Base-by-base conservation (phyloP, 2,797 vertebrate genomes). In the Choloepus didactylus region DNA sequence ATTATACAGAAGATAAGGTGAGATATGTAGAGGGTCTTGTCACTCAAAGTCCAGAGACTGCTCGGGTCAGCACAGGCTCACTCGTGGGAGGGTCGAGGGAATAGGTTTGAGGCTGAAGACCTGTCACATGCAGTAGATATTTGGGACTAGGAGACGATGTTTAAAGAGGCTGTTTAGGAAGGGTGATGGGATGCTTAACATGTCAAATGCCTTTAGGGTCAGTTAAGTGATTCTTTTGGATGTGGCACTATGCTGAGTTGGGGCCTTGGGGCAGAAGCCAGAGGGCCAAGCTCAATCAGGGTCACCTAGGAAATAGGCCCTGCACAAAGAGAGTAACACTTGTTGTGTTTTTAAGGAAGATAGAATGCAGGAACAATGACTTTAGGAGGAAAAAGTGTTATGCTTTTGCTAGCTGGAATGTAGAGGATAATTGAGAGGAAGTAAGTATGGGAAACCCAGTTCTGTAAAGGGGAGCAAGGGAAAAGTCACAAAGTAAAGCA, bases 271-370 rank as follows among this genome's bases (percentile, higher is more conserved):
- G 41, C 59, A 80, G n/a, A 69, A 95, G 66, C 41, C 18, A 51
- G 35, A 84, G 77, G 38, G 19, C 6, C 54, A 60, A 35, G 54
- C 41, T 75, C 56, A 9, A 18, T 77, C 44, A 35, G 44, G 38
- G 21, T 41, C 75, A 27, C 54, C 85, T 85, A 5, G 38, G 54
- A 72, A 89, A 70, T 25, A 10, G 19, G 80, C 25, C 46, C 35
- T 44, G 5, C 35, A 21, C 21, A 80, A 41, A 64, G 29, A 56
- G 66, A 72, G 29, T 25, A 35, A n/a, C n/a, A 19, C 44, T 51
- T 83, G 44, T n/a, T 91, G 35, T 93, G n/a, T 79, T 79, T 95
- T 82, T 84, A 76, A 46, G 44, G 23, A 54, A 27, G 54, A 10
- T 35, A 14, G 46, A 73, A 29, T 73, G 14, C 5, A 91, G 67